Evolutionary conservation across 2,888 invertebrate species (phyloP).

Genomic region (Drosophila quinaria): DNA sequence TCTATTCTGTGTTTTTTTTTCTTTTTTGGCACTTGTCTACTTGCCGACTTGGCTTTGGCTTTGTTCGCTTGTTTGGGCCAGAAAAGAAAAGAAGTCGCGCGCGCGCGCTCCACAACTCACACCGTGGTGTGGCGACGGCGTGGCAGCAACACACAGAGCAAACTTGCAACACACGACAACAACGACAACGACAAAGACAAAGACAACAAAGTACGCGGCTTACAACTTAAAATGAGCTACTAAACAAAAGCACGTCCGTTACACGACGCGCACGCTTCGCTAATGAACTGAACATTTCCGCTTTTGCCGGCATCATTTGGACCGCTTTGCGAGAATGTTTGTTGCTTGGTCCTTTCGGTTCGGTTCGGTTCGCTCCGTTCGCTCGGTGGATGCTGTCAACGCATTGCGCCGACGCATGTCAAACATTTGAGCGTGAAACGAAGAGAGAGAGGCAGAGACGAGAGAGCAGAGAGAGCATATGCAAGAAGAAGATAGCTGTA

Average conservation of each 20-base stretch:
- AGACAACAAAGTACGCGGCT: slow-evolving; percentile 23
- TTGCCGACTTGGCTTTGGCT: slow-evolving; percentile 1
- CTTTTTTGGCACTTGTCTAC: slow-evolving; percentile 12
- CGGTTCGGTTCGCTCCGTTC: slow-evolving; percentile 27
- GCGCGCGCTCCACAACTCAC: slow-evolving; percentile 78
- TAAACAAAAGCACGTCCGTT: slow-evolving; percentile 72
- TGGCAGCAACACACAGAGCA: slow-evolving; percentile 60
- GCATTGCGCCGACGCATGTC: slow-evolving; percentile 77
- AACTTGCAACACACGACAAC: slow-evolving; percentile 43
- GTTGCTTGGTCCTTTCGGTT: not conserved
- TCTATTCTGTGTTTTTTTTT: not conserved
- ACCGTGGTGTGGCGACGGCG: slow-evolving; percentile 55
- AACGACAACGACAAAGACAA: slow-evolving; percentile 7
- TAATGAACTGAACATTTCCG: slow-evolving; percentile 84
- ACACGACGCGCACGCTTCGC: slow-evolving; percentile 83
- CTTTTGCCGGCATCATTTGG: slow-evolving; percentile 80
- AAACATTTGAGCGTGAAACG: slow-evolving; percentile 76
- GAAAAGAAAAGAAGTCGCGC: slow-evolving; percentile 62
- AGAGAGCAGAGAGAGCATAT: slow-evolving; percentile 18
- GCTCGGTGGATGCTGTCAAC: slow-evolving; percentile 62
- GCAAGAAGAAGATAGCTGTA: slow-evolving; percentile 20
- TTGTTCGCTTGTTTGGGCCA: slow-evolving; percentile 2
- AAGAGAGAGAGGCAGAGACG: slow-evolving; percentile 11
- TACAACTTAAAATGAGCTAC: slow-evolving; percentile 33
- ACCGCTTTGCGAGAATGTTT: not conserved